Percentiles rank a stretch among this genome's conserved stretches.
These are phyloP conservation scores for Anaspis maculata DNA, from an alignment of 2,888 invertebrate genomes.

Conservation along the genomic window DNA sequence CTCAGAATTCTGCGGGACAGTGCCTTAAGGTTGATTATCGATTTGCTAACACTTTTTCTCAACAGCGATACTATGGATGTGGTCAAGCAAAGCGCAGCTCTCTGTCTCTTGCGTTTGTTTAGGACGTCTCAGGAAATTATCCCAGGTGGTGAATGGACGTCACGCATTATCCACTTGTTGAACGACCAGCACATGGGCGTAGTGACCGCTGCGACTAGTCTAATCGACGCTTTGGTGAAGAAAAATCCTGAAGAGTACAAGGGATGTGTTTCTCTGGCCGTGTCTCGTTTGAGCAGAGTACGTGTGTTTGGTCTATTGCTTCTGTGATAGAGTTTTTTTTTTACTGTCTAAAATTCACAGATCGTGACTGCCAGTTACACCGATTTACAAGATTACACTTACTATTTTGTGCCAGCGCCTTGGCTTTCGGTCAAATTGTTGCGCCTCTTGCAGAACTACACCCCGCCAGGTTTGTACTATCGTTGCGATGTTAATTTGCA, in stretches of 20 bases:
- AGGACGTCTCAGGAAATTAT: conserved; percentile 94
- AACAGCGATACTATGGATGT: conserved; percentile 95
- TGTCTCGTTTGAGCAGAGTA: conserved; percentile 89
- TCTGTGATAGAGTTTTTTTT: no score
- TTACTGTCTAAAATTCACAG: no score
- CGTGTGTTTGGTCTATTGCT: no score
- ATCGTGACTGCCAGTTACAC: conserved; percentile 99
- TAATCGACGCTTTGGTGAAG: conserved; percentile 97
- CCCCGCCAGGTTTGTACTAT: conserved; percentile 69
- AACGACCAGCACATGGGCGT: conserved; percentile 99
- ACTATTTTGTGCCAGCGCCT: conserved; percentile 99
- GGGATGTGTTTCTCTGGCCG: conserved; percentile 96
- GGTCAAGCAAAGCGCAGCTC: conserved; percentile 97
- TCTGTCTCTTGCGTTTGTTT: conserved; percentile 88
- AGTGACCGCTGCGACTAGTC: conserved; percentile 95
- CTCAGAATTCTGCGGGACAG: no score
- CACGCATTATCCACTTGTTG: conserved; percentile 93
- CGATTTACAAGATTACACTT: conserved; percentile 98
- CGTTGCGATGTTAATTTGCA: background rate
- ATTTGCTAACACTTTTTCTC: conserved; percentile 4
- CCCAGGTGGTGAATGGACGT: conserved; percentile 97
- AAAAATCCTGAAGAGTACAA: conserved; percentile 99
- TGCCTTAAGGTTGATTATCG: background rate
- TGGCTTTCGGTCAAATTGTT: conserved; percentile 98
- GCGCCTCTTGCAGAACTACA: conserved; percentile 94